Conservation (phyloP, 1,140 invertebrate species). For the Rhizoglyphus robini region DNA sequence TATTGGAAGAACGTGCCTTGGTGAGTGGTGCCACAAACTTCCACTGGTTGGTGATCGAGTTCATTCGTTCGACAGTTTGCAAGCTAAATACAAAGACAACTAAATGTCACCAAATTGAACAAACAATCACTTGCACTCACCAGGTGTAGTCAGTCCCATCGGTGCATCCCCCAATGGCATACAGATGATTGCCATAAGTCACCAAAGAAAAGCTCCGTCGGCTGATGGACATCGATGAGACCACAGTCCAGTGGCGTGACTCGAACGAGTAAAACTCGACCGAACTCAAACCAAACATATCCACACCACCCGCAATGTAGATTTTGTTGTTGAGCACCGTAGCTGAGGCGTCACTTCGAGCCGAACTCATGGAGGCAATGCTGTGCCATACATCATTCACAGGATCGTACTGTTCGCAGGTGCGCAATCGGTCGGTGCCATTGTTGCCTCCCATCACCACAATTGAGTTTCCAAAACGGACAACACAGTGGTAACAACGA, state of each 20-base stretch:
- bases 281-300: slow-evolving; percentile 35
- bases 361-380: slow-evolving; percentile 38
- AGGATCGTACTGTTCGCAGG: slow-evolving; percentile 16
- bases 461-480: neutral
- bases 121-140: slow-evolving; percentile 43
- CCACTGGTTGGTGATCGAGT: slow-evolving; percentile 22
- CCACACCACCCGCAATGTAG: slow-evolving; percentile 50
- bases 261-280: slow-evolving; percentile 30
- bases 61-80: slow-evolving; percentile 23
- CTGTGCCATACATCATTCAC: neutral
- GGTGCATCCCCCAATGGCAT: slow-evolving; percentile 45
- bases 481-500: neutral
- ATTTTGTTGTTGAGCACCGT: slow-evolving; percentile 40
- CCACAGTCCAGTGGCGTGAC: slow-evolving; percentile 48
- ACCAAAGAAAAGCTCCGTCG: slow-evolving; percentile 61
- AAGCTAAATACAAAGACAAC: slow-evolving; percentile 14
- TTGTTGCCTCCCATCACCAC: slow-evolving; percentile 35
- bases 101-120: neutral
- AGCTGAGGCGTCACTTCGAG: slow-evolving; percentile 58
- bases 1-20: slow-evolving; percentile 20
- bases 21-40: slow-evolving; percentile 19
- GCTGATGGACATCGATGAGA: slow-evolving; percentile 57
- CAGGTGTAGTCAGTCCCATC: neutral
- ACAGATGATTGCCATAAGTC: slow-evolving; percentile 49
- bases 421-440: slow-evolving; percentile 1